These are phyloP conservation scores for Notoglanidium macrostoma DNA, from an alignment of 2,797 vertebrate species.

Conservation along the genomic window DNA sequence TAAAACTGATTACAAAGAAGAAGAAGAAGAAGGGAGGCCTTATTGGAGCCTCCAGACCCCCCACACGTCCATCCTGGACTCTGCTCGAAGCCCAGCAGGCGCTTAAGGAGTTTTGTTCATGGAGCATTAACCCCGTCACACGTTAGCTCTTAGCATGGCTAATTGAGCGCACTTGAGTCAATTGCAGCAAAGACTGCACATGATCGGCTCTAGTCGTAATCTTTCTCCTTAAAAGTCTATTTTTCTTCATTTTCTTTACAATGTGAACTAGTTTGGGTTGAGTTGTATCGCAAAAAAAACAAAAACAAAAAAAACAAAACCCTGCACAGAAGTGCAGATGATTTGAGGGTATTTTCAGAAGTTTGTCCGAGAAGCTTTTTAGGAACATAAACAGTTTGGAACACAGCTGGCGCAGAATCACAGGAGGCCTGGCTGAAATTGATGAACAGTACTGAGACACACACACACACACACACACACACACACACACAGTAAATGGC, in stretches of 20 bases:
- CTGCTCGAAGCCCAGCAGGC: slow-evolving; percentile 42
- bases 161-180: slow-evolving; percentile 81
- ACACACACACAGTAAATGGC: slow-evolving; percentile 49
- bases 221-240: not conserved
- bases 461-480: slow-evolving; percentile 32
- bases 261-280: not conserved
- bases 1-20: slow-evolving; percentile 75
- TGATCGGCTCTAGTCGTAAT: slow-evolving; percentile 62
- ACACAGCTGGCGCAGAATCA: slow-evolving; percentile 56
- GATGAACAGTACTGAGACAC: slow-evolving; percentile 42
- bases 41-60: slow-evolving; percentile 65
- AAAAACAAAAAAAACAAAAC: no score
- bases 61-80: slow-evolving; percentile 35
- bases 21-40: slow-evolving; percentile 60
- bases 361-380: slow-evolving; percentile 53
- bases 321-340: slow-evolving; percentile 40
- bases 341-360: slow-evolving; percentile 46
- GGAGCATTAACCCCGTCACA: slow-evolving; percentile 71
- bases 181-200: slow-evolving; percentile 73
- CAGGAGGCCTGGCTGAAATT: slow-evolving; percentile 48
- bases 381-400: slow-evolving; percentile 54
- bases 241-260: not conserved
- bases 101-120: slow-evolving; percentile 68
- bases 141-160: slow-evolving; percentile 79
- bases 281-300: not conserved